phyloP scores from a whole-genome alignment of 2,797 vertebrate species.

The Esox masquinongy region DNA sequence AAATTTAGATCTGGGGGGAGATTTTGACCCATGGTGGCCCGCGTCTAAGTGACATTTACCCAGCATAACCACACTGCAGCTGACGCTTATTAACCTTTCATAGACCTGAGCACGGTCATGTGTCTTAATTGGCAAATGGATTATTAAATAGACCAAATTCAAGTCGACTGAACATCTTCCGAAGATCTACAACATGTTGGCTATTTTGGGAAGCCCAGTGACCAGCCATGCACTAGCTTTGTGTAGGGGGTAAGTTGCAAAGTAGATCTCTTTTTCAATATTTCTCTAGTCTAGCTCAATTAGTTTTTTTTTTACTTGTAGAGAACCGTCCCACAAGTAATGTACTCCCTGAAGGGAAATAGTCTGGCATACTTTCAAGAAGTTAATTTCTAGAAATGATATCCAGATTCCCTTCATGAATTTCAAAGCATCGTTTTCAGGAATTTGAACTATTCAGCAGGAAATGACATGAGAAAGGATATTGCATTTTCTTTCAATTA shows the following conservation, averaged over 20 bases:
- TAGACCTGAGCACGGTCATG: slow-evolving; percentile 72
- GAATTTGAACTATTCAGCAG: not conserved
- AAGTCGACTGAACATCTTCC: slow-evolving; percentile 70
- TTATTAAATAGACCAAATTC: slow-evolving; percentile 80
- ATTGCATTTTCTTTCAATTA: not conserved
- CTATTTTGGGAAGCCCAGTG: slow-evolving; percentile 61
- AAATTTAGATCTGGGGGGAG: slow-evolving; percentile 85
- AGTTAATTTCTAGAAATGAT: not conserved
- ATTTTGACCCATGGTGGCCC: slow-evolving; percentile 79
- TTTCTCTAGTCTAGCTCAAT: not conserved
- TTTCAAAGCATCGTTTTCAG: not conserved
- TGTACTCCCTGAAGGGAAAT: slow-evolving; percentile 5
- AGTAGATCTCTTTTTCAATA: slow-evolving; percentile 5
- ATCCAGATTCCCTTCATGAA: not conserved
- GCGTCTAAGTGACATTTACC: slow-evolving; percentile 86
- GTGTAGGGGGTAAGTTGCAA: slow-evolving; percentile 40
- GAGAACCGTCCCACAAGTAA: not conserved
- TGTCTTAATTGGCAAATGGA: slow-evolving; percentile 81
- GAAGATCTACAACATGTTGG: slow-evolving; percentile 57
- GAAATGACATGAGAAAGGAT: not conserved
- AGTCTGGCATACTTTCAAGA: slow-evolving; percentile 4
- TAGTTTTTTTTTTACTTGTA: not conserved
- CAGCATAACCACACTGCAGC: slow-evolving; percentile 79
- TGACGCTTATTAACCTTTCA: slow-evolving; percentile 84
- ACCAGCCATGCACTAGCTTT: slow-evolving; percentile 52